Conservation (phyloP, 2,888 invertebrate species). For the Drosophila mayaguana region DNA sequence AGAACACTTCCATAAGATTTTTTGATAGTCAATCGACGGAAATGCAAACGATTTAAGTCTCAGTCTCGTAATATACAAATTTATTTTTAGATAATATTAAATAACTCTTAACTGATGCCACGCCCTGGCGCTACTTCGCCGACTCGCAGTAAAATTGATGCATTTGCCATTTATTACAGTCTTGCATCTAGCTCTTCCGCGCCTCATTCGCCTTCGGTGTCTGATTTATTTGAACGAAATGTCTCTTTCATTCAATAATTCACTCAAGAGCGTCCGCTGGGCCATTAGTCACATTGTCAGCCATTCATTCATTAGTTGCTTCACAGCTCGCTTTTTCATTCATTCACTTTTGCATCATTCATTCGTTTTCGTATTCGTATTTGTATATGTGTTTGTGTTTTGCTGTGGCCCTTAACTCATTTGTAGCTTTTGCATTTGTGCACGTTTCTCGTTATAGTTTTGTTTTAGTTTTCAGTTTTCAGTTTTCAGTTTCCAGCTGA, state of each 20-base stretch:
- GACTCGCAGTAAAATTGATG: conserved; percentile 54
- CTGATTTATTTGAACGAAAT: conserved; percentile 51
- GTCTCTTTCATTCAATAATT: conserved; percentile 58
- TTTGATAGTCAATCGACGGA: background rate
- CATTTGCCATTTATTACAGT: conserved; percentile 49
- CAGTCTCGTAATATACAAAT: background rate
- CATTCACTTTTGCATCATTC: conserved; percentile 31
- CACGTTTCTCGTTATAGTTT: conserved; percentile 59
- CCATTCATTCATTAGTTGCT: conserved; percentile 60
- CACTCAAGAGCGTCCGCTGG: conserved; percentile 31
- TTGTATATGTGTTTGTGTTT: conserved; percentile 32
- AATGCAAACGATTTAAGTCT: background rate
- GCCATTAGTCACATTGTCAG: conserved; percentile 54
- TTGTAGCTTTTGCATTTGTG: conserved; percentile 56
- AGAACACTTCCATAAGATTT: background rate
- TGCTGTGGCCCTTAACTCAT: conserved; percentile 16
- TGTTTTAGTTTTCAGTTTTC: conserved; percentile 19
- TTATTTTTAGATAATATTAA: background rate
- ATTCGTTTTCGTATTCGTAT: conserved; percentile 7
- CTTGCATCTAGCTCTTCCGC: background rate
- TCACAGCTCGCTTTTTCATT: conserved; percentile 56
- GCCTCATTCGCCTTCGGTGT: conserved; percentile 27
- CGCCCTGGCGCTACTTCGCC: conserved; percentile 42
- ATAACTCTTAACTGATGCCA: conserved; percentile 1
- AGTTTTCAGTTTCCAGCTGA: conserved; percentile 1